Evolutionary conservation across 2,797 vertebrate species (phyloP).

Genomic region (Schizopygopsis malacanthus): DNA sequence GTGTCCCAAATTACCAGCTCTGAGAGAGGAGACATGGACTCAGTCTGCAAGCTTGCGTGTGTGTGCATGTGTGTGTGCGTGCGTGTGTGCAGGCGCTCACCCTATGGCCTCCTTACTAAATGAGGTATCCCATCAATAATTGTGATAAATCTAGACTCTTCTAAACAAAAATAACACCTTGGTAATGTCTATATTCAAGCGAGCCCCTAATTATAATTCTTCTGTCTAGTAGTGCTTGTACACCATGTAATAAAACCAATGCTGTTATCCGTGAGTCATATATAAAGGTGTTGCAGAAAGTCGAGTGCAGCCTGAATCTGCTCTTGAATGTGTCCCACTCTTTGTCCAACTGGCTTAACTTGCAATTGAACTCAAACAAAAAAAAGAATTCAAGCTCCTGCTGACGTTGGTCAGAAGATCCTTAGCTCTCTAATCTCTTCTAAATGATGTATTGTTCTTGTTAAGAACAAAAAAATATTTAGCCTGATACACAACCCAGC

Average conservation of each 20-base stretch:
- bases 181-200: conserved; percentile 8
- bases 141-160: background rate
- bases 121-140: background rate
- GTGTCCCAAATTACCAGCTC: conserved; percentile 73
- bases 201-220: conserved; percentile 20
- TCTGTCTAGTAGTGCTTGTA: conserved; percentile 8
- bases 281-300: conserved; percentile 25
- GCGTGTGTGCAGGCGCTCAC: background rate
- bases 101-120: background rate
- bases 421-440: conserved; percentile 34
- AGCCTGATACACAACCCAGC: background rate
- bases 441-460: conserved; percentile 45
- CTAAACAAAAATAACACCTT: conserved; percentile 6
- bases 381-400: conserved; percentile 24
- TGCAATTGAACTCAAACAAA: conserved; percentile 9
- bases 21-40: conserved; percentile 63
- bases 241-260: conserved; percentile 15
- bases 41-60: conserved; percentile 21
- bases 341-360: conserved; percentile 38
- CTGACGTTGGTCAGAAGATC: conserved; percentile 31
- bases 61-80: background rate
- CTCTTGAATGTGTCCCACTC: conserved; percentile 34
- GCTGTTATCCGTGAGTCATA: conserved; percentile 24
- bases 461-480: conserved; percentile 28
- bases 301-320: conserved; percentile 5